A percentile compares a stretch with the other conserved stretches of the same genome.
Evolutionary conservation across 2,113 vertebrate genomes (phyloP).

Genomic region (Caracal caracal): DNA sequence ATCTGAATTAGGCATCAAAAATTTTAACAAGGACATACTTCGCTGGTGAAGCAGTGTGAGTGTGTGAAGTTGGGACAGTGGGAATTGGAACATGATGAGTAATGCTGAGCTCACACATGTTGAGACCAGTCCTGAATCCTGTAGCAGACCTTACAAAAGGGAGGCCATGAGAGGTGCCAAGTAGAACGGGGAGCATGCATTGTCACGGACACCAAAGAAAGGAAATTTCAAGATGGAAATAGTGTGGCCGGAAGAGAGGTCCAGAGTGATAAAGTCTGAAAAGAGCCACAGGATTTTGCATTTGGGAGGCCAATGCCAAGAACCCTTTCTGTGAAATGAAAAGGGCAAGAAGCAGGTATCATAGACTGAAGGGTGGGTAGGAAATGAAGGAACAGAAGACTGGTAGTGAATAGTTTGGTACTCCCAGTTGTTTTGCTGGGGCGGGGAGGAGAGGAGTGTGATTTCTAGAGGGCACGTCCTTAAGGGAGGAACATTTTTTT

Average conservation of each 20-base stretch:
- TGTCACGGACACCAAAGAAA: background rate
- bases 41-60: background rate
- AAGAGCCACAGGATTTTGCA: background rate
- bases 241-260: background rate
- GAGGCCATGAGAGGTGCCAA: background rate
- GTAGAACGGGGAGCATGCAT: background rate
- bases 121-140: background rate
- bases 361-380: background rate
- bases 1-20: background rate
- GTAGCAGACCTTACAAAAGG: background rate
- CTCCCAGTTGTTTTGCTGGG: background rate
- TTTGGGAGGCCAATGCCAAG: background rate
- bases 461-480: background rate
- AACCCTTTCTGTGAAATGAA: background rate
- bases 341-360: background rate
- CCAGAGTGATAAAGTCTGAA: background rate
- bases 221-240: background rate
- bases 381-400: background rate
- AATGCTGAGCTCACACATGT: background rate
- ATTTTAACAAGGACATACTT: background rate
- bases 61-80: background rate
- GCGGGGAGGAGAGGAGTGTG: background rate
- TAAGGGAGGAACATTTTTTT: background rate
- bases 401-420: background rate
- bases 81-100: background rate